Percentiles rank a stretch among this genome's conserved stretches.
These are phyloP conservation scores for Notolepis coatsorum DNA, from an alignment of 2,797 vertebrate genomes.

Conservation along the genomic window DNA sequence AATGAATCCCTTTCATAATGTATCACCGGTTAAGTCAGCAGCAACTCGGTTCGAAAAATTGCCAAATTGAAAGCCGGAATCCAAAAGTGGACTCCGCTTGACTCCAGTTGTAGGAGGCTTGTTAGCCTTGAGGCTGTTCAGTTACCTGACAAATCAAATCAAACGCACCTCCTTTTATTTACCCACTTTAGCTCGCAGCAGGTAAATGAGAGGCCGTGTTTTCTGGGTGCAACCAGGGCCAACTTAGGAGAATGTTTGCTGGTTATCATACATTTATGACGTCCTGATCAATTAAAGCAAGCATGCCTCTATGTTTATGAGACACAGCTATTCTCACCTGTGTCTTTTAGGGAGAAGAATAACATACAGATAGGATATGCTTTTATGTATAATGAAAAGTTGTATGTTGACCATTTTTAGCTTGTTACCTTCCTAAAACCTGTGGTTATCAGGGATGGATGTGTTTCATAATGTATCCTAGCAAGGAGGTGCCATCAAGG, in stretches of 20 bases:
- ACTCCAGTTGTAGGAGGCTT: no score
- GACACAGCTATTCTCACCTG: not conserved
- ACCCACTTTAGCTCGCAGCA: not conserved
- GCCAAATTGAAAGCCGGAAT: no score
- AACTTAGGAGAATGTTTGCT: constrained; percentile 36
- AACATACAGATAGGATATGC: not conserved
- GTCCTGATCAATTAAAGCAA: constrained; percentile 25
- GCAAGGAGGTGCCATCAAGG: not conserved
- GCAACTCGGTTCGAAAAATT: no score
- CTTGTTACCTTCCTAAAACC: no score
- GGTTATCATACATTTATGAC: constrained; percentile 31
- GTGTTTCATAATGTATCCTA: no score
- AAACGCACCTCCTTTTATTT: not conserved
- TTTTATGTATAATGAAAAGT: not conserved
- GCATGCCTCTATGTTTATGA: not conserved
- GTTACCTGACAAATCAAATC: not conserved
- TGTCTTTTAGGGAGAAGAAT: no score
- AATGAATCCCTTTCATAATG: no score
- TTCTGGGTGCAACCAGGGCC: constrained; percentile 11
- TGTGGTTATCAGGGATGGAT: no score
- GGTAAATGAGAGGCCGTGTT: constrained; percentile 4
- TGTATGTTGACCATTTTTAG: no score
- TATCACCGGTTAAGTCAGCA: no score
- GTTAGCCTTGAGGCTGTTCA: not conserved
- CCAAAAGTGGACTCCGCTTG: no score